Percentiles rank a stretch among this genome's conserved stretches.
phyloP scores from a whole-genome alignment of 2,797 vertebrate genomes.

The Echeneis naucrates region DNA sequence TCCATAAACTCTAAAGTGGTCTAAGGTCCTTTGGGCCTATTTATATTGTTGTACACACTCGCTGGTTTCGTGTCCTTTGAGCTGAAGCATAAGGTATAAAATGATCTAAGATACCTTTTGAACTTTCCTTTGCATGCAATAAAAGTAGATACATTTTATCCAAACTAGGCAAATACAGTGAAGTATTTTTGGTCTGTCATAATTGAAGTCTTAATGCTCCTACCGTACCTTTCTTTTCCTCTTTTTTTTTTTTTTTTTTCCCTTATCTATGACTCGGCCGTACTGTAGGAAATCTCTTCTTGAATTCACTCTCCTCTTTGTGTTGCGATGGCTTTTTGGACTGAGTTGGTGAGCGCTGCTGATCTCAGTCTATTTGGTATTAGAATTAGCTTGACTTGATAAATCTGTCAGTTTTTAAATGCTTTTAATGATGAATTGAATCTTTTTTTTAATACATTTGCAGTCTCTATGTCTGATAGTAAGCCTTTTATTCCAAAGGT shows the following conservation, averaged over 20 bases:
- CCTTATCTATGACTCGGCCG: not conserved
- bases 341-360: not conserved
- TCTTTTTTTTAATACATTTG: not conserved
- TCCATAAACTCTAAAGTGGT: no score
- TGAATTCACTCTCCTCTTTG: constrained; percentile 23
- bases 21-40: no score
- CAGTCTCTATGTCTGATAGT: constrained; percentile 2
- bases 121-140: no score
- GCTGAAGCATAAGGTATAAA: not conserved
- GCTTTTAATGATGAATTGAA: not conserved
- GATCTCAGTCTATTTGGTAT: not conserved
- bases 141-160: constrained; percentile 7
- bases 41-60: no score
- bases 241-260: constrained; percentile 9
- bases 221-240: constrained; percentile 25
- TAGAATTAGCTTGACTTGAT: not conserved
- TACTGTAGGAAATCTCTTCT: not conserved
- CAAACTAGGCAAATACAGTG: no score
- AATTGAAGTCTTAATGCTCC: not conserved
- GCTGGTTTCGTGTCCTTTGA: no score
- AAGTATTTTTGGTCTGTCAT: not conserved
- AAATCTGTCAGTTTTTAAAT: not conserved
- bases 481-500: constrained; percentile 11
- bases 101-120: not conserved
- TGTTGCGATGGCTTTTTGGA: not conserved